Base-by-base conservation (phyloP, 2,888 invertebrate genomes). In the Heteromurus nitidus region DNA sequence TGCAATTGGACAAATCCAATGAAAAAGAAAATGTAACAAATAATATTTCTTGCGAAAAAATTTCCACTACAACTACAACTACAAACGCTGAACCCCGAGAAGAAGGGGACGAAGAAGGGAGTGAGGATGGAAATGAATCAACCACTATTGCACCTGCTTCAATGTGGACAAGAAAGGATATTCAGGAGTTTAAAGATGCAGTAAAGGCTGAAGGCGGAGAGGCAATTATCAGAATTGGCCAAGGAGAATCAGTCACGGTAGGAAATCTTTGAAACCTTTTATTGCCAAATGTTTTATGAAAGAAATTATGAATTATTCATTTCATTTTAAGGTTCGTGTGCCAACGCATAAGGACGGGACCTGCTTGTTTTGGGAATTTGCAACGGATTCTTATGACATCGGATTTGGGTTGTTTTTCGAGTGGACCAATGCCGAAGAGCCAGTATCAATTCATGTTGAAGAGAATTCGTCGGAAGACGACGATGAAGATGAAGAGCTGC, bases 341-440 rank as follows among this genome's bases (percentile, higher is more conserved):
- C 99, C 99, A 9, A 99, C 99, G 0, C 97, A 98, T 89, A 93
- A 94, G 85, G 95, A 96, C 88, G 99, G 99, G 0, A 93, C 94
- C 1, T 95, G 96, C 88, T 91, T 99, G 47, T 99, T 97, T 90
- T 99, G 99, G 99, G 99, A 99, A 91, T 99, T 99, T 89, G 98
- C 98, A 16, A 99, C 99, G 0, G 99, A 99, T 89, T 93, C 94
- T 89, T 99, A 98, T 88, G 99, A 99, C 89, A 95, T 99, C 88
- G 97, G 94, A 89, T 99, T 99, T 90, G 99, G 99, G 0, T 93
- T 99, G 65, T 98, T 95, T 90, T 99, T 99, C 89, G 99, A 99
- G 90, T 99, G 98, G 97, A 95, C 94, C 70, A 96, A 95, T 89
- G 93, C 96, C 1, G 92, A 94, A 0, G 94, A 94, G 53, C 95